Evolutionary conservation across 2,797 vertebrate species (phyloP).

Genomic region (Gorsachius magnificus): DNA sequence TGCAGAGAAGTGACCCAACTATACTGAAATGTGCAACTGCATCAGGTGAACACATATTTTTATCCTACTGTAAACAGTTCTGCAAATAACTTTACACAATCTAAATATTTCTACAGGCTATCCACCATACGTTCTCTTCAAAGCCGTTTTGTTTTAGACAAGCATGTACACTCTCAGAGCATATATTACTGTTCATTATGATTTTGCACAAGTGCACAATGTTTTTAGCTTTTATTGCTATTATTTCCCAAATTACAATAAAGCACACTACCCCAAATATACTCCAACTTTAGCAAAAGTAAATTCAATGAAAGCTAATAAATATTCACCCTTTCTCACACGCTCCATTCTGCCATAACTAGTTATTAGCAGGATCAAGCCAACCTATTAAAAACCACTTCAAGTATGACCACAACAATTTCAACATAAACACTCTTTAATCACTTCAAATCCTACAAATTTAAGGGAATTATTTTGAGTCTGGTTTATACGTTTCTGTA

Average conservation of each 20-base stretch:
- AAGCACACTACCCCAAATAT: neutral
- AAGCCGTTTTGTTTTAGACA: neutral
- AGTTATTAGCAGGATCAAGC: neutral
- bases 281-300: neutral
- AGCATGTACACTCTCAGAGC: neutral
- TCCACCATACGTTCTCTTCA: neutral
- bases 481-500: neutral
- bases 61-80: neutral
- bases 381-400: neutral
- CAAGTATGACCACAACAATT: neutral
- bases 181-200: neutral
- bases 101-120: constrained; percentile 34
- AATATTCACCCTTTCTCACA: neutral
- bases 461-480: neutral
- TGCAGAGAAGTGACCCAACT: neutral
- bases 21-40: neutral
- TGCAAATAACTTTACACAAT: neutral
- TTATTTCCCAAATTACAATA: neutral
- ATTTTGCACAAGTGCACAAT: neutral
- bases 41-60: constrained; percentile 18
- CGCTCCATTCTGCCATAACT: neutral
- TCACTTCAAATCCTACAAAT: neutral
- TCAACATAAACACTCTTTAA: neutral
- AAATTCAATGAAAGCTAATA: neutral
- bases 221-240: neutral